Percentiles rank a stretch among this genome's conserved stretches.
Conservation (phyloP, 2,113 vertebrate genomes). For the Caloenas nicobarica region DNA sequence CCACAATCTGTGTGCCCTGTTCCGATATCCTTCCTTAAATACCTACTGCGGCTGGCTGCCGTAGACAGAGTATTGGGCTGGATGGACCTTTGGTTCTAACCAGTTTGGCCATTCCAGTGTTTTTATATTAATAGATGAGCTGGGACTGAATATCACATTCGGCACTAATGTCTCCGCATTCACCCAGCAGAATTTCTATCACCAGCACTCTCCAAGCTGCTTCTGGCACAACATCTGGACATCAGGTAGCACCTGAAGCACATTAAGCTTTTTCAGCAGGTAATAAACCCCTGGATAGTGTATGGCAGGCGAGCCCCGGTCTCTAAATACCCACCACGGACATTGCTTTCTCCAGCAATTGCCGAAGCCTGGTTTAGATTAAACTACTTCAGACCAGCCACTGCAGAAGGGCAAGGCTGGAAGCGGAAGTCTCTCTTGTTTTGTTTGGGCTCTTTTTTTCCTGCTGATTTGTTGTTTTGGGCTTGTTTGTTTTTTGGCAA, state of each 20-base stretch:
- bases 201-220: constrained; percentile 17
- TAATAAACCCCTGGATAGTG: constrained; percentile 57
- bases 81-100: background rate
- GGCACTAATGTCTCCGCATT: background rate
- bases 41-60: background rate
- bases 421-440: constrained; percentile 36
- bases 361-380: constrained; percentile 61
- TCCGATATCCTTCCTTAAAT: background rate
- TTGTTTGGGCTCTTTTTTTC: constrained; percentile 11
- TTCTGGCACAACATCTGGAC: constrained; percentile 44
- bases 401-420: constrained; percentile 27
- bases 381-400: constrained; percentile 30
- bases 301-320: background rate
- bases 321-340: constrained; percentile 53
- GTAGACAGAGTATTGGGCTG: background rate
- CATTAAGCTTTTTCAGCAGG: constrained; percentile 64
- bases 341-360: constrained; percentile 54
- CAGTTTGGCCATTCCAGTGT: background rate
- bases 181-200: constrained; percentile 29
- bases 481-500: constrained; percentile 21
- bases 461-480: constrained; percentile 4
- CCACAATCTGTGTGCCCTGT: background rate
- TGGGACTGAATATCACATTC: background rate
- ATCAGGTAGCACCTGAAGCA: constrained; percentile 48
- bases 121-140: background rate